These are phyloP conservation scores for Anabas testudineus DNA, from an alignment of 2,797 vertebrate species.

Conservation along the genomic window DNA sequence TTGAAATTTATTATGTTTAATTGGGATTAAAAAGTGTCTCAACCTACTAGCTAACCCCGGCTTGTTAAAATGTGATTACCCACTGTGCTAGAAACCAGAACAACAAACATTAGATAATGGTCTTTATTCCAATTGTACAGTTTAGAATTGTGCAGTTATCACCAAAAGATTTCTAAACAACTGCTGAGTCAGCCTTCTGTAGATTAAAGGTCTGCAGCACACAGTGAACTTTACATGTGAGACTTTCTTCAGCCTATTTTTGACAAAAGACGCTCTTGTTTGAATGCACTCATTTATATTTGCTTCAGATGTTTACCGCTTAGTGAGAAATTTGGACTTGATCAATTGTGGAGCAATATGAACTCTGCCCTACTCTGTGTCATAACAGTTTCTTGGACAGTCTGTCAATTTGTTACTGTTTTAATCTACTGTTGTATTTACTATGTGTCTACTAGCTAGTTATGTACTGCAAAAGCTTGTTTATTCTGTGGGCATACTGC, in stretches of 20 bases:
- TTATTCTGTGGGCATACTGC: neutral
- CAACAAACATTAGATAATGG: too few relatives aligned
- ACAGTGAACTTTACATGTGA: neutral
- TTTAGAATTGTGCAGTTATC: too few relatives aligned
- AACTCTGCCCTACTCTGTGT: neutral
- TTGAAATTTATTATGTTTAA: neutral
- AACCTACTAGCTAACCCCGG: neutral
- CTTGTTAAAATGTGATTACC: neutral
- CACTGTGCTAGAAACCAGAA: neutral
- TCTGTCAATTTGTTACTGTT: neutral
- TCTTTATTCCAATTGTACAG: too few relatives aligned
- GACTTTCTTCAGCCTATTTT: constrained; percentile 1
- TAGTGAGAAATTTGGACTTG: neutral
- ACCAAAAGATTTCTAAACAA: neutral
- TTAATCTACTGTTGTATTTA: neutral
- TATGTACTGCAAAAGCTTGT: neutral
- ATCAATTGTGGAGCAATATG: neutral
- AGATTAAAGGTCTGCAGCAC: constrained; percentile 4
- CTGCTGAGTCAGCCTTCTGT: constrained; percentile 26
- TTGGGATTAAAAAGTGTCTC: neutral
- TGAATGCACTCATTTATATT: neutral
- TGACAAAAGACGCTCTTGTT: constrained; percentile 1
- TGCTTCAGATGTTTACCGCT: neutral
- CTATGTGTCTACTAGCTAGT: neutral
- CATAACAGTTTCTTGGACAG: neutral